Percentiles rank a stretch among this genome's conserved stretches.
These are phyloP conservation scores for Cardiocondyla obscurior DNA, from an alignment of 1,140 invertebrate species.

Conservation along the genomic window DNA sequence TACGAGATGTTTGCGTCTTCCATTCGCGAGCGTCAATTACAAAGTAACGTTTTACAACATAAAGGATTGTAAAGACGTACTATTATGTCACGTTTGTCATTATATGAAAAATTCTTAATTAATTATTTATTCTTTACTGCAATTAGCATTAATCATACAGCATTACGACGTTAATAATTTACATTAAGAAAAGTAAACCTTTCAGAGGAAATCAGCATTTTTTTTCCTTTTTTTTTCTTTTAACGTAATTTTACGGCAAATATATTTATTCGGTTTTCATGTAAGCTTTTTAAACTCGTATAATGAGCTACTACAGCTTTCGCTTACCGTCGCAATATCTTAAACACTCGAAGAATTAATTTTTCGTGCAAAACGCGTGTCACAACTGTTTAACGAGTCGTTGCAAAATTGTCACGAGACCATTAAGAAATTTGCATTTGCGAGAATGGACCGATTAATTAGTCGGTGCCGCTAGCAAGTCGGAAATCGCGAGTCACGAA, in stretches of 20 bases:
- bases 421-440: slow-evolving; percentile 18
- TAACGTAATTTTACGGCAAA: not conserved
- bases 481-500: slow-evolving; percentile 1
- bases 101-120: not conserved
- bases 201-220: not conserved
- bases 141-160: not conserved
- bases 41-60: not conserved
- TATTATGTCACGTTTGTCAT: not conserved
- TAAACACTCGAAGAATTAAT: not conserved
- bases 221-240: not conserved
- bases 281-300: not conserved
- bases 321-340: not conserved
- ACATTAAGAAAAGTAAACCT: not conserved
- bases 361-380: not conserved
- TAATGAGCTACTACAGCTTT: not conserved
- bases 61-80: not conserved
- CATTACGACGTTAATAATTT: not conserved
- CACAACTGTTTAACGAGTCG: not conserved
- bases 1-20: not conserved
- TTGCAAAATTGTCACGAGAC: not conserved
- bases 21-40: not conserved
- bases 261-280: not conserved
- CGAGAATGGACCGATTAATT: not conserved
- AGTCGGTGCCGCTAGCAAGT: not conserved
- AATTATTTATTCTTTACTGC: not conserved